Conservation (phyloP, 2,113 vertebrate genomes). For the Gallinago media region DNA sequence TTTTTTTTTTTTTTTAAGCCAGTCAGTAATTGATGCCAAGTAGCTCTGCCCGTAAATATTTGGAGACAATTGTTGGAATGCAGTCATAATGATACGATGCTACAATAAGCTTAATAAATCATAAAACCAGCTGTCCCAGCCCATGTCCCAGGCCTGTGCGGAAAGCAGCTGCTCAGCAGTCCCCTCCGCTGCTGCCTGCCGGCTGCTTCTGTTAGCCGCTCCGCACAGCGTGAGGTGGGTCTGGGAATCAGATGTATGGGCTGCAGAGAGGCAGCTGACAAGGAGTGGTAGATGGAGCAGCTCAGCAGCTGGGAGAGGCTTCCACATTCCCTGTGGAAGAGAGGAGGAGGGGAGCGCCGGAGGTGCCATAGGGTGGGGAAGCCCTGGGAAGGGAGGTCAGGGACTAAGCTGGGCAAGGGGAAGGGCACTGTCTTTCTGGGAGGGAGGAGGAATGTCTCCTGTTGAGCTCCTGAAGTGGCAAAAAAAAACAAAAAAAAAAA, state of each 20-base stretch:
- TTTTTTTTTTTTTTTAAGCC: background rate
- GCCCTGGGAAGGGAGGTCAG: background rate
- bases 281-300: constrained; percentile 2
- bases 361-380: background rate
- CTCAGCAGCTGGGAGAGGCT: constrained; percentile 54
- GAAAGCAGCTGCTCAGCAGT: constrained; percentile 57
- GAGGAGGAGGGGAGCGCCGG: background rate
- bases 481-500: too few species aligned
- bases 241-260: constrained; percentile 25
- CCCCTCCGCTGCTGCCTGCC: constrained; percentile 56
- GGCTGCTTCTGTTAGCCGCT: constrained; percentile 39
- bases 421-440: background rate
- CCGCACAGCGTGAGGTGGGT: constrained; percentile 27
- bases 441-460: background rate
- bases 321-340: background rate
- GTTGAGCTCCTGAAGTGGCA: background rate
- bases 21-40: background rate
- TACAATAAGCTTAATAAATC: constrained; percentile 45
- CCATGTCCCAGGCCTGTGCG: background rate
- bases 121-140: constrained; percentile 38
- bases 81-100: background rate
- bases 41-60: constrained; percentile 37
- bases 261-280: constrained; percentile 52
- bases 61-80: constrained; percentile 66
- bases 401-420: background rate